Base-by-base conservation (phyloP, 2,113 vertebrate species). In the Gorsachius goisagi region DNA sequence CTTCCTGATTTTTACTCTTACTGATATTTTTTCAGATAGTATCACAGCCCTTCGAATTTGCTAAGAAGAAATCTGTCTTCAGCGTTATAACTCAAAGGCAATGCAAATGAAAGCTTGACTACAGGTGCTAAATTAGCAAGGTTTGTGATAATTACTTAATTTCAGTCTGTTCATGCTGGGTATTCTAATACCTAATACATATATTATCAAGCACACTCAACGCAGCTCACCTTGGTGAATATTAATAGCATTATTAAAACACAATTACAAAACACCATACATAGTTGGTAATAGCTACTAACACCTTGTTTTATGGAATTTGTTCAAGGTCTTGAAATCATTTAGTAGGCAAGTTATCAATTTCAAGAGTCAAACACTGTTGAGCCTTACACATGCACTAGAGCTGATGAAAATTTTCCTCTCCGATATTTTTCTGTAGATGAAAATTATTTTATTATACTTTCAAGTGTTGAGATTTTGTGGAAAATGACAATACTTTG, bases 241-340 rank as follows among this genome's bases (percentile, higher is more conserved):
- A 95, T 88, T 93, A 90, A 94, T 85, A 94, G 9, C 53, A 28
- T 69, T 88, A 91, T 95, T 94, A 91, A 95, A 95, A 88, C 23
- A 63, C 32, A 80, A 91, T 86, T 93, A 68, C 32, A 68, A 66
- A 74, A 64, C 49, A 63, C 4, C 8, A 50, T 69, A 50, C 26
- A 37, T 41, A 73, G 39, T 14, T 71, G 37, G 12, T 69, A 95
- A 90, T 77, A 95, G 41, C 17, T 82, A 71, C 22, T 68, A 88
- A 68, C 41, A 86, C 11, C 8, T 80, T 76, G 55, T 50, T 92
- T 89, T 78, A 73, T 11, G 53, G 55, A 90, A 80, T 71, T 68
- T 84, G 14, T 84, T 91, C 76, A 83, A 92, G 66, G 79, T 94
- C 75, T 45, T 85, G 44, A 86, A 92, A 88, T 32, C 17, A 59